A percentile compares a stretch with the other conserved stretches of the same genome.
These are phyloP conservation scores for Arvicanthis niloticus DNA, from an alignment of 2,113 vertebrate species.

Conservation along the genomic window DNA sequence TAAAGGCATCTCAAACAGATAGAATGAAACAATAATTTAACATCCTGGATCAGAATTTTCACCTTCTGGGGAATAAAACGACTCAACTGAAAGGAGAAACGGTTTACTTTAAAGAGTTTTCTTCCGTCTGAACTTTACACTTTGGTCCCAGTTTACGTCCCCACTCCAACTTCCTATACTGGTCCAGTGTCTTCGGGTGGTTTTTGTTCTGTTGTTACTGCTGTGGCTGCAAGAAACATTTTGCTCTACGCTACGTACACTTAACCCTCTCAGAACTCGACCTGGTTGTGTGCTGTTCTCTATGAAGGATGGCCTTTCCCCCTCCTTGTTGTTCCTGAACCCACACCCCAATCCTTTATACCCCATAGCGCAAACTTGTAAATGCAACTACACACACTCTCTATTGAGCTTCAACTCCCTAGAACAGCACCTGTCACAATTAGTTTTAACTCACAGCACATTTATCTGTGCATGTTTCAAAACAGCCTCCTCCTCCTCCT, in stretches of 20 bases:
- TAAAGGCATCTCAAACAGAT: neutral
- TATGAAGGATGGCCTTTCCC: neutral
- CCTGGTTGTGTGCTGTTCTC: neutral
- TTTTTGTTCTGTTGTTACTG: neutral
- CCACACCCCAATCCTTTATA: neutral
- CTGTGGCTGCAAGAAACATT: neutral
- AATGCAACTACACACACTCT: neutral
- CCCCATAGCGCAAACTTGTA: neutral
- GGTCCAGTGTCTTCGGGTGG: neutral
- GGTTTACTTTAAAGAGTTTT: neutral
- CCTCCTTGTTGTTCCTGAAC: neutral
- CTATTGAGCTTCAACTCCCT: neutral
- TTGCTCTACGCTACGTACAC: neutral
- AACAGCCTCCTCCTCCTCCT: neutral
- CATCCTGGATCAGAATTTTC: neutral
- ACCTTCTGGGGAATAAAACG: neutral
- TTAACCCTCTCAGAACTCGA: neutral
- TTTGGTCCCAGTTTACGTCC: neutral
- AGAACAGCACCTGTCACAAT: neutral
- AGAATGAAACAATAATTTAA: neutral
- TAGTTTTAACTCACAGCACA: neutral
- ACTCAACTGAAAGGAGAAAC: neutral
- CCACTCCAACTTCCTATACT: neutral
- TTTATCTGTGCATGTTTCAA: neutral
- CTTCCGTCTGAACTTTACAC: neutral